Percentiles rank a stretch among this genome's conserved stretches.
phyloP scores from a whole-genome alignment of 92 coral and sea anemone species.

The Epizoanthus rinbou region DNA sequence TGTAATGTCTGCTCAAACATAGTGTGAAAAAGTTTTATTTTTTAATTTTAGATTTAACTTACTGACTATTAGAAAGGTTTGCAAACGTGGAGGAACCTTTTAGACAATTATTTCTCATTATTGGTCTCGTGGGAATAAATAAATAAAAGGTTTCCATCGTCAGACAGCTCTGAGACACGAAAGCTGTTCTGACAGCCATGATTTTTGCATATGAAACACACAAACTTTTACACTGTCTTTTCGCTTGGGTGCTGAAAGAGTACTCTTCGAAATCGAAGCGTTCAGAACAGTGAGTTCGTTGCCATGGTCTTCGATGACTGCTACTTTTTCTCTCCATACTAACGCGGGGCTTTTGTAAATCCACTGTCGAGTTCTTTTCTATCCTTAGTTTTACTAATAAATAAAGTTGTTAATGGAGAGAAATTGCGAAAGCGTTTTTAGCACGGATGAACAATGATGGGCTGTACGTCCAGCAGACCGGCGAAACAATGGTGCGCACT shows the following conservation, averaged over 20 bases:
- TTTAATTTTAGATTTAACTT: not conserved
- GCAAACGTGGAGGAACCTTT: constrained; percentile 13
- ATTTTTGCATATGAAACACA: constrained; percentile 36
- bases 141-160: constrained; percentile 4
- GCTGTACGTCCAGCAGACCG: constrained; percentile 12
- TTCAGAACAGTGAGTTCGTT: constrained; percentile 11
- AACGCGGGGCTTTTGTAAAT: constrained; percentile 5
- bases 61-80: not conserved
- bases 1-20: not conserved
- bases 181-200: not conserved
- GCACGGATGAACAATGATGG: not conserved
- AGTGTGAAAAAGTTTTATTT: not conserved
- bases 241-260: constrained; percentile 8
- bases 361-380: not conserved
- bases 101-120: not conserved
- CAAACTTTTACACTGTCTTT: constrained; percentile 7
- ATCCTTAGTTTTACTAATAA: constrained; percentile 12
- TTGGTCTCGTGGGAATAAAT: constrained; percentile 28
- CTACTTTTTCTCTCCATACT: not conserved
- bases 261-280: constrained; percentile 8
- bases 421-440: constrained; percentile 25
- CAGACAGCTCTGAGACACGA: constrained; percentile 26
- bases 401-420: constrained; percentile 17
- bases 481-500: constrained; percentile 14
- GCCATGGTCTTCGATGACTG: constrained; percentile 3